phyloP scores from a whole-genome alignment of 2,888 invertebrate genomes.

The Caenorhabditis sp. region DNA sequence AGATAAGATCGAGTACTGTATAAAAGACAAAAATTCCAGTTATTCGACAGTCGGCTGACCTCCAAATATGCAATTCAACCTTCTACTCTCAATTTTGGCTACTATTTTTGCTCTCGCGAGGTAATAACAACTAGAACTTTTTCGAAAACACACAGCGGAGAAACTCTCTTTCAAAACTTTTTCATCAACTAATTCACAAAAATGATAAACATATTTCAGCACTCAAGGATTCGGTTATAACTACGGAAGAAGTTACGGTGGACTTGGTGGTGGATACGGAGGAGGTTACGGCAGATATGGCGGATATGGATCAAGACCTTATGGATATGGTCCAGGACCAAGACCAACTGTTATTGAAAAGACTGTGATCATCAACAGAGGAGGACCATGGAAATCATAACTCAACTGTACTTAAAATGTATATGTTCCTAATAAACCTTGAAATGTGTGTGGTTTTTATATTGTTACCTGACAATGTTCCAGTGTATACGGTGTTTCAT shows the following conservation, averaged over 20 bases:
- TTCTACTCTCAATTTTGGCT: slow-evolving; percentile 16
- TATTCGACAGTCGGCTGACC: not conserved
- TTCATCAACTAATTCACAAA: not conserved
- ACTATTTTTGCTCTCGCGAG: slow-evolving; percentile 21
- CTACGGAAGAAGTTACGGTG: slow-evolving; percentile 20
- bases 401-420: not conserved
- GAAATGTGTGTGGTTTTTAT: not conserved
- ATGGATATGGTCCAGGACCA: slow-evolving; percentile 28
- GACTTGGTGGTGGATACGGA: slow-evolving; percentile 18
- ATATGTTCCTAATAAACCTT: not conserved
- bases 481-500: no score
- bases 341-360: slow-evolving; percentile 43
- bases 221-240: slow-evolving; percentile 32
- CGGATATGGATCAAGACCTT: slow-evolving; percentile 33
- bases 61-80: slow-evolving; percentile 20
- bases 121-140: no score
- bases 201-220: slow-evolving; percentile 9
- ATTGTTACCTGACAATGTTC: no score
- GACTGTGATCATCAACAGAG: slow-evolving; percentile 37
- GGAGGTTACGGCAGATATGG: slow-evolving; percentile 14
- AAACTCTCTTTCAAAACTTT: slow-evolving; percentile 1
- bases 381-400: slow-evolving; percentile 12
- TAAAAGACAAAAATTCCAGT: not conserved
- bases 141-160: no score
- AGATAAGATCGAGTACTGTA: not conserved